phyloP scores from a whole-genome alignment of 2,888 invertebrate species.

The Tuta absoluta region DNA sequence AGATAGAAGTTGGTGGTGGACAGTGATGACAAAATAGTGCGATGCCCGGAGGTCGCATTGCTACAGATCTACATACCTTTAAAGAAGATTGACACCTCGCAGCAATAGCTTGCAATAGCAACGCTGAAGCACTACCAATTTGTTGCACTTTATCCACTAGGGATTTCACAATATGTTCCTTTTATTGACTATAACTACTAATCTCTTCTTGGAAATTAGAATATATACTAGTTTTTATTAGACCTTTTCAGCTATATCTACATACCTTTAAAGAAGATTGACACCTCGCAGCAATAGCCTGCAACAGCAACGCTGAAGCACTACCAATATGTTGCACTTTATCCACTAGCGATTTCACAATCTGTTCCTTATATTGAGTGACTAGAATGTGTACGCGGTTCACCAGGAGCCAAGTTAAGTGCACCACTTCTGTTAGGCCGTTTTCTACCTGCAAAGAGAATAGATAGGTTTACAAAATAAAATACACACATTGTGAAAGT shows the following conservation, averaged over 20 bases:
- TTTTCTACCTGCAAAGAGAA: slow-evolving; percentile 82
- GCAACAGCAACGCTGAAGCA: slow-evolving; percentile 86
- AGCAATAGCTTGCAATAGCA: slow-evolving; percentile 85
- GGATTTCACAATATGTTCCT: slow-evolving; percentile 83
- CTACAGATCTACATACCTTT: too few relatives aligned
- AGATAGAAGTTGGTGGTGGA: too few relatives aligned
- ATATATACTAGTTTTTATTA: too few relatives aligned
- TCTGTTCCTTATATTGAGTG: slow-evolving; percentile 82
- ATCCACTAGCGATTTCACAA: slow-evolving; percentile 72
- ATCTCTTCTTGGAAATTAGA: too few relatives aligned
- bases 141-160: slow-evolving; percentile 62
- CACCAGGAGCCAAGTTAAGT: slow-evolving; percentile 88
- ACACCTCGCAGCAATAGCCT: slow-evolving; percentile 85
- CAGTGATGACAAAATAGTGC: too few relatives aligned
- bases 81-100: neutral
- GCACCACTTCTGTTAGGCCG: slow-evolving; percentile 84
- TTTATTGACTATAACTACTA: too few relatives aligned
- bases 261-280: slow-evolving; percentile 76
- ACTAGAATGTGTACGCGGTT: slow-evolving; percentile 86
- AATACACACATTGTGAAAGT: too few relatives aligned
- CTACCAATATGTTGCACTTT: slow-evolving; percentile 78
- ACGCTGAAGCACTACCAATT: slow-evolving; percentile 84
- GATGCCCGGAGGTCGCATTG: too few relatives aligned
- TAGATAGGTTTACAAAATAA: neutral
- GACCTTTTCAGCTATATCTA: too few relatives aligned